These are phyloP conservation scores for Palaemon carinicauda DNA, from an alignment of 1,140 invertebrate genomes.

Conservation along the genomic window DNA sequence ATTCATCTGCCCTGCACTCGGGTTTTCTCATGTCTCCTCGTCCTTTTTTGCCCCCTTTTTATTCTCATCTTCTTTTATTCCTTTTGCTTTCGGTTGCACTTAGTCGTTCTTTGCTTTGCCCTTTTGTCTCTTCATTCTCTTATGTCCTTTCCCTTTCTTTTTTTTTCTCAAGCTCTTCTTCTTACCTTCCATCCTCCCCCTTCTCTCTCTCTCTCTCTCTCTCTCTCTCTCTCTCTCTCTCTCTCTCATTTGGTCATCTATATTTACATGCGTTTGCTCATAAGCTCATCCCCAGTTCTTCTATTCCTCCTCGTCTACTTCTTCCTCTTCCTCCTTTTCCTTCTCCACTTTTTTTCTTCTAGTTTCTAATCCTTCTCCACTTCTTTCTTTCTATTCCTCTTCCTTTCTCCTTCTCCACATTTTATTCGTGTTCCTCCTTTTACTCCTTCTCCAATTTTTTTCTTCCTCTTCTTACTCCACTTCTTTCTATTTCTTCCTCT, in stretches of 20 bases:
- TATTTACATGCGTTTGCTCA: background rate
- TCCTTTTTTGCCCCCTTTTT: background rate
- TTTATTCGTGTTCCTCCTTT: background rate
- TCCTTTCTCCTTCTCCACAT: background rate
- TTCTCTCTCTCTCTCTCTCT: background rate
- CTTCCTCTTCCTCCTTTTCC: too few species aligned
- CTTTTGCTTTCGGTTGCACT: background rate
- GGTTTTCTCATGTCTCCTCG: background rate
- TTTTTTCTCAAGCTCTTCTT: background rate
- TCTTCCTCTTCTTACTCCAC: too few species aligned
- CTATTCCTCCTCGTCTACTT: background rate
- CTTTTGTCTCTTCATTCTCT: background rate
- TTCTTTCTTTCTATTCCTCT: background rate
- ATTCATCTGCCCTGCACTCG: background rate
- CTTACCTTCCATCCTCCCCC: background rate
- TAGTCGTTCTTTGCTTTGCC: background rate
- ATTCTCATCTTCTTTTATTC: background rate
- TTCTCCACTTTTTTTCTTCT: background rate
- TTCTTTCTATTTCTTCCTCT: too few species aligned
- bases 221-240: background rate
- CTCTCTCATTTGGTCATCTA: background rate
- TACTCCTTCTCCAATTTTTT: too few species aligned
- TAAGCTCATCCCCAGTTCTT: background rate
- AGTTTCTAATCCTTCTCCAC: background rate
- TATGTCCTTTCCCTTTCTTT: background rate